These are phyloP conservation scores for Apis laboriosa DNA, from an alignment of 1,140 invertebrate genomes.

Conservation along the genomic window DNA sequence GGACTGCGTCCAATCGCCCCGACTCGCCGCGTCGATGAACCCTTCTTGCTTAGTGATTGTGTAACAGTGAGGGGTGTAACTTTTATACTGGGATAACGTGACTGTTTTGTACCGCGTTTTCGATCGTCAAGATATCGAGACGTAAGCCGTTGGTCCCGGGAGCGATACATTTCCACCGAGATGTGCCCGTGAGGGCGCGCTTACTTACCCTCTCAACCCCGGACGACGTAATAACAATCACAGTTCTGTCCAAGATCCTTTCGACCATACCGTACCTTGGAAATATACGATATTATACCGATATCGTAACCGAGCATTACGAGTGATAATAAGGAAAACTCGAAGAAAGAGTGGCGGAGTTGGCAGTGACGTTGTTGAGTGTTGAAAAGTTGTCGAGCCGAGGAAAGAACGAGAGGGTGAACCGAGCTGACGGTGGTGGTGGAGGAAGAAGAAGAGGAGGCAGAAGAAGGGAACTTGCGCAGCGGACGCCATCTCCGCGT, in stretches of 20 bases:
- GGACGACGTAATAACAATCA: neutral
- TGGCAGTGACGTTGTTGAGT: conserved; percentile 25
- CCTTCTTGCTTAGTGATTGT: conserved; percentile 44
- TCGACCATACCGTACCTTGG: too few species aligned
- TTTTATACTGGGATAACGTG: neutral
- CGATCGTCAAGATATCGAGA: too few species aligned
- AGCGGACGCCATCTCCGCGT: conserved; percentile 76
- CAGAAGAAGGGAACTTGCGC: conserved; percentile 58
- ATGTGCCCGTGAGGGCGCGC: conserved; percentile 48
- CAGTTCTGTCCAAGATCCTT: neutral
- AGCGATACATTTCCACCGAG: conserved; percentile 8
- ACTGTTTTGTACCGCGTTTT: conserved; percentile 15
- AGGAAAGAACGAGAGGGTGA: conserved; percentile 26
- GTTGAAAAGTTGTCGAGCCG: neutral
- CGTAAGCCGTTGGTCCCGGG: neutral
- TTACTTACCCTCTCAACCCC: neutral
- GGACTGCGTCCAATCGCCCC: conserved; percentile 6
- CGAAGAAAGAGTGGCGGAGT: neutral
- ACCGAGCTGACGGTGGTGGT: conserved; percentile 45
- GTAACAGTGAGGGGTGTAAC: conserved; percentile 52
- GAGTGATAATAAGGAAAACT: too few species aligned
- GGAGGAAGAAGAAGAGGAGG: conserved; percentile 44
- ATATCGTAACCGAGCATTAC: neutral
- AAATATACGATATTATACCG: neutral
- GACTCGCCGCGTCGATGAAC: conserved; percentile 15